phyloP scores from a whole-genome alignment of 1,140 invertebrate genomes.

The Caenorhabditis brenneri region DNA sequence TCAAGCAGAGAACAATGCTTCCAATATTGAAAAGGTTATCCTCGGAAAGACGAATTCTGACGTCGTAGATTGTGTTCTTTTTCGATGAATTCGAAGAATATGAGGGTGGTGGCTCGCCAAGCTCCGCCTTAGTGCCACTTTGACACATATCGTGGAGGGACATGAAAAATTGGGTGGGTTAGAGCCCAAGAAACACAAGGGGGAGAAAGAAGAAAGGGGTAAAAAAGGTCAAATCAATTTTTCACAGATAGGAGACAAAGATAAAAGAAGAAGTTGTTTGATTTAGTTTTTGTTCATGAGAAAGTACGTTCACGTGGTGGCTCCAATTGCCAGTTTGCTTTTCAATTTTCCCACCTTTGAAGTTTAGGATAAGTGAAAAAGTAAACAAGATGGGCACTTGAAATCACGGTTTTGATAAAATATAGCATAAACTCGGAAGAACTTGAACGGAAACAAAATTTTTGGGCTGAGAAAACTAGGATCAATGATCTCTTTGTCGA shows the following conservation, averaged over 20 bases:
- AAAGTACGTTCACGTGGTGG: neutral
- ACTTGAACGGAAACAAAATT: too few relatives aligned
- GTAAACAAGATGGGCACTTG: neutral
- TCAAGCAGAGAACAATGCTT: neutral
- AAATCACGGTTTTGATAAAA: neutral
- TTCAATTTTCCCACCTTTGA: slow-evolving; percentile 14
- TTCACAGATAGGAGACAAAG: neutral
- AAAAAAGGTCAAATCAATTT: neutral
- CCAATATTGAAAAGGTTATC: neutral
- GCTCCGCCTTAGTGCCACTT: slow-evolving; percentile 8
- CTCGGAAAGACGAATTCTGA: neutral
- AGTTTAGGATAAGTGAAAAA: slow-evolving; percentile 9
- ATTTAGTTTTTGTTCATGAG: neutral
- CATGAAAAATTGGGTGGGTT: slow-evolving; percentile 27
- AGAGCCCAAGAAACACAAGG: neutral
- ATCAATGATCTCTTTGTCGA: too few relatives aligned
- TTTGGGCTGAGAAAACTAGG: too few relatives aligned
- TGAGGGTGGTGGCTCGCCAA: slow-evolving; percentile 16
- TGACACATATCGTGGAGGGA: slow-evolving; percentile 16
- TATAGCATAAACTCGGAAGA: neutral
- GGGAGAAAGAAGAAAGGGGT: neutral
- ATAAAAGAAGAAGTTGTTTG: neutral
- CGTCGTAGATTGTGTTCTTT: neutral
- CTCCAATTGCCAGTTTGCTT: neutral
- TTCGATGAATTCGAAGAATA: neutral